Evolutionary conservation across 2,888 invertebrate genomes (phyloP), one percentile per base, ranked within the genome.

Genomic region (Dendrolimus pini): DNA sequence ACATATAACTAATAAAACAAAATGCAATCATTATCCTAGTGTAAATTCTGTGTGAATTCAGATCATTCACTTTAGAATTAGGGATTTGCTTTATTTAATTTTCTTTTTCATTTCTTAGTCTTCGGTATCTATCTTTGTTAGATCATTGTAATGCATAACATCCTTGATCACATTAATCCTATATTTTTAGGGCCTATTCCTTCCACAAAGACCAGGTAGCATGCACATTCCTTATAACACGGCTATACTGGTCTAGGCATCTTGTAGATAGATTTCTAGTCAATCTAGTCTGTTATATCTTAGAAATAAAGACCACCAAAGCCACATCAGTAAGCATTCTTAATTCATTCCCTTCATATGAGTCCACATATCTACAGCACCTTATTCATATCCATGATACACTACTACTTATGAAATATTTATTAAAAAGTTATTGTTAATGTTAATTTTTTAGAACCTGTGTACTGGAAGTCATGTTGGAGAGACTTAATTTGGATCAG

Each of bases 401-500:
- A 30, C 47, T 8, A 9, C 12, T 47, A 9, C 47, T 47, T 47
- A 9, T 47, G 7, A 47, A 47, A 47, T 18, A 54, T 41, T n/a
- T 41, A 12, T 54, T 53, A 10, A 30, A 9, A 54, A 52, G 41
- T 42, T 8, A 41, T 55, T 47, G 14, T 52, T 7, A 52, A 53
- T 41, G 52, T 41, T 56, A 9, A 7, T 56, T 54, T 61, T 59
- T 62, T 54, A 96, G 96, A 95, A 72, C 92, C 94, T 1, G 87
- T 92, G 61, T 95, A 94, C 68, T 95, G 97, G 96, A 79, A 93
- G 58, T 92, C 92, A 58, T 94, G 93, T 68, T 86, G 94, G 61
- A 93, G 92, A 68, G 96, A 96, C 70, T 86, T 96, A 58, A 93
- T 95, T 42, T 98, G 97, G 97, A 92, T 97, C 69, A 92, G 98